Conservation (phyloP, 2,888 invertebrate species). For the Teinopalpus imperialis region DNA sequence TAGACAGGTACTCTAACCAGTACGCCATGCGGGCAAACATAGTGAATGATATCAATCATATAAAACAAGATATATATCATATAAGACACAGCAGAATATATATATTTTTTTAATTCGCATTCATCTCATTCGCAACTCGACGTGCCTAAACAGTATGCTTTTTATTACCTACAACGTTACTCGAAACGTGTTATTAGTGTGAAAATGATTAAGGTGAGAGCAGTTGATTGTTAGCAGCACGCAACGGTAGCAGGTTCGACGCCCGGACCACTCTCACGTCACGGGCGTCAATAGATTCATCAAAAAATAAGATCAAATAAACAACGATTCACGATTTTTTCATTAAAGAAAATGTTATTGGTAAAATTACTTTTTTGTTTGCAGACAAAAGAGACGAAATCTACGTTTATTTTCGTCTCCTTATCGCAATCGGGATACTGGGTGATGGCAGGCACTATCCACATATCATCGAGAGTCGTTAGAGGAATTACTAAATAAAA, state of each 20-base stretch:
- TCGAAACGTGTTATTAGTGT: slow-evolving; percentile 54
- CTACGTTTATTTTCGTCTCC: too few species aligned
- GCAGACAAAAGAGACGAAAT: too few species aligned
- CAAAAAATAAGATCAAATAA: slow-evolving; percentile 34
- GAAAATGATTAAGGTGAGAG: slow-evolving; percentile 56
- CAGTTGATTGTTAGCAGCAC: slow-evolving; percentile 50
- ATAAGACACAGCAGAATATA: too few species aligned
- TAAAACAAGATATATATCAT: too few species aligned
- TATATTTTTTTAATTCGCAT: not conserved
- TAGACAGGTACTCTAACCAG: too few species aligned
- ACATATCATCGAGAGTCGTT: too few species aligned
- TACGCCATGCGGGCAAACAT: too few species aligned
- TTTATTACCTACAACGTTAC: slow-evolving; percentile 30
- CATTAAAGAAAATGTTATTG: slow-evolving; percentile 28
- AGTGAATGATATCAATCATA: too few species aligned
- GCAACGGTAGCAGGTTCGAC: slow-evolving; percentile 53
- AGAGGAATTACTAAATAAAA: too few species aligned
- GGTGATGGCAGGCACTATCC: too few species aligned
- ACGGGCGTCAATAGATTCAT: slow-evolving; percentile 41
- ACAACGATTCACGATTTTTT: slow-evolving; percentile 35
- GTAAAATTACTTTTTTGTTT: too few species aligned
- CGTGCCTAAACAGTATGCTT: slow-evolving; percentile 29
- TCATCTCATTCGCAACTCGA: slow-evolving; percentile 7
- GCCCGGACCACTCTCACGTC: slow-evolving; percentile 47
- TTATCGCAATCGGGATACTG: too few species aligned